Percentiles rank a stretch among this genome's conserved stretches.
phyloP scores from a whole-genome alignment of 2,888 invertebrate species.

The Acleris literana region DNA sequence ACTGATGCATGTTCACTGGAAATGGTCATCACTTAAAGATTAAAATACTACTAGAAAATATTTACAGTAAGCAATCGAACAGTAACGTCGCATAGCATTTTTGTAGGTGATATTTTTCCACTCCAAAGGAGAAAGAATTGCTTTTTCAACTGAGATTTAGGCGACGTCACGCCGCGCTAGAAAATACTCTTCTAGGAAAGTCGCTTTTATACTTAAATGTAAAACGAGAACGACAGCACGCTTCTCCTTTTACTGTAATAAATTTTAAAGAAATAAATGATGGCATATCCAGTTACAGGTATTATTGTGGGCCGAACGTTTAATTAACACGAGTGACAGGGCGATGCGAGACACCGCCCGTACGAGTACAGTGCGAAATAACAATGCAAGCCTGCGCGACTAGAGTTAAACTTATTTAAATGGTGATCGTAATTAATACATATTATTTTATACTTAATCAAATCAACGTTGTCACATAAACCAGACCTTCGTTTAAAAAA shows the following conservation, averaged over 20 bases:
- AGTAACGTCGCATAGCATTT: no score
- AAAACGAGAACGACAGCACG: neutral
- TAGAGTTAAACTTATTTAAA: slow-evolving; percentile 50
- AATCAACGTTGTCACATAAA: no score
- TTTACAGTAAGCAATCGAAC: no score
- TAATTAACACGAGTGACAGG: slow-evolving; percentile 82
- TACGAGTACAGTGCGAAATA: slow-evolving; percentile 44
- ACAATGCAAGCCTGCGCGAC: slow-evolving; percentile 49
- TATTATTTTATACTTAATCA: no score
- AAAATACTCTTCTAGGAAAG: no score
- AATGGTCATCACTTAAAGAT: neutral
- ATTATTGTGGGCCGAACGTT: slow-evolving; percentile 61
- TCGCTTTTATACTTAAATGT: neutral
- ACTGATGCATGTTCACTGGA: slow-evolving; percentile 39
- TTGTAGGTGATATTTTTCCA: no score
- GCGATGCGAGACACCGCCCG: slow-evolving; percentile 55
- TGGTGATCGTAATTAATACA: no score
- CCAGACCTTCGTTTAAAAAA: no score
- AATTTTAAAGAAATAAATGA: neutral
- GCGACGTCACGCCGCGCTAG: no score
- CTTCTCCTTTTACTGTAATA: neutral
- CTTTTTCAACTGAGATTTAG: no score
- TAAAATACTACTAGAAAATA: neutral
- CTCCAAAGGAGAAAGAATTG: no score
- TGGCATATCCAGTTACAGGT: slow-evolving; percentile 52